These are phyloP conservation scores for Leucoraja erinaceus DNA, from an alignment of 2,113 vertebrate genomes.

Conservation along the genomic window DNA sequence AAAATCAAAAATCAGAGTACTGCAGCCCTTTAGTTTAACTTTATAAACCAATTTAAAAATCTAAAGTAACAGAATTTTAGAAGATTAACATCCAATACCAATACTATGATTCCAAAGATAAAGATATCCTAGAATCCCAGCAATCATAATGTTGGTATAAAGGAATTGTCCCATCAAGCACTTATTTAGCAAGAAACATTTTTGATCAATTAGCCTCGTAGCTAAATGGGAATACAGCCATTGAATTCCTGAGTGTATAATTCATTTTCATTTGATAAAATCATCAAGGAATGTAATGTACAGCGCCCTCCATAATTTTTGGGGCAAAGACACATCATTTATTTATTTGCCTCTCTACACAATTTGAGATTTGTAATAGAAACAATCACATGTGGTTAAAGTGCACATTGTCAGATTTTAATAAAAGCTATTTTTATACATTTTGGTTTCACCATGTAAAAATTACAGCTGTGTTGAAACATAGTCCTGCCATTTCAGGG, in stretches of 20 bases:
- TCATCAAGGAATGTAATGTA: not conserved
- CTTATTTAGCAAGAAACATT: not conserved
- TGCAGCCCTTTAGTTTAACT: not conserved
- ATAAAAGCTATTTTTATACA: no score
- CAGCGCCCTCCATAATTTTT: no score
- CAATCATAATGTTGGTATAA: not conserved
- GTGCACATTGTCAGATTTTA: no score
- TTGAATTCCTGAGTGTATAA: not conserved
- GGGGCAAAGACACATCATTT: no score
- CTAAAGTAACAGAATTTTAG: conserved; percentile 3
- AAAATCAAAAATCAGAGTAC: not conserved
- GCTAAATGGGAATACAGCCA: not conserved
- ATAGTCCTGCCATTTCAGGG: no score
- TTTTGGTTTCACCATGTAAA: no score
- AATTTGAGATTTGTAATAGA: no score
- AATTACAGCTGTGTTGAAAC: no score
- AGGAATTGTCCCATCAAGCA: not conserved
- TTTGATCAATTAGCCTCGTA: not conserved
- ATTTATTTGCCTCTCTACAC: no score
- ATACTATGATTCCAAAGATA: not conserved
- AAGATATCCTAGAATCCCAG: not conserved
- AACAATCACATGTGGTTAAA: no score
- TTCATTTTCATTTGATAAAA: not conserved
- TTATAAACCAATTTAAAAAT: not conserved
- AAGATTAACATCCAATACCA: not conserved